Conservation (phyloP, 2,113 vertebrate genomes). For the Lichenostomus cassidix region DNA sequence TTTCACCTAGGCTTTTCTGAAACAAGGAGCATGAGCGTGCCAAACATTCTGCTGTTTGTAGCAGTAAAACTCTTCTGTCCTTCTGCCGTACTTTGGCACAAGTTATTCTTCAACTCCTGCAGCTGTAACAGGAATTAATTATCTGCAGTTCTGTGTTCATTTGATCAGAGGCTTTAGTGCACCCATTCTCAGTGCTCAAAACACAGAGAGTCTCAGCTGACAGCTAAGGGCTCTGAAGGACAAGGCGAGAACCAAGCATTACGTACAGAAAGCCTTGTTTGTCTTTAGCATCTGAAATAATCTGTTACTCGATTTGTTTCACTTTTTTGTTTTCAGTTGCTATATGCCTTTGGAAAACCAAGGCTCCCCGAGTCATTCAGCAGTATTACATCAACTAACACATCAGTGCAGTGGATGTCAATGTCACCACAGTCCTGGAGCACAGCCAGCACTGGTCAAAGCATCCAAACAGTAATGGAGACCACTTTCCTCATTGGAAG, state of each 20-base stretch:
- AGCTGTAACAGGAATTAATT: conserved; percentile 18
- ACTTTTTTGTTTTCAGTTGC: neutral
- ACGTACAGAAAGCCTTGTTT: neutral
- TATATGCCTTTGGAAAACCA: neutral
- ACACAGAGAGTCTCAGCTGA: neutral
- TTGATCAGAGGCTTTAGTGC: neutral
- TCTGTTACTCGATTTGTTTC: neutral
- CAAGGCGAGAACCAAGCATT: neutral
- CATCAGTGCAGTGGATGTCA: neutral
- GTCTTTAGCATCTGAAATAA: neutral
- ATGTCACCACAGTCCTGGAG: neutral
- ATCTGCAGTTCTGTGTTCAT: neutral
- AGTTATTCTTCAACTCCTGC: neutral
- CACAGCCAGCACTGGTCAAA: neutral
- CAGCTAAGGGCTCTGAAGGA: neutral
- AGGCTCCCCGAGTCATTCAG: neutral
- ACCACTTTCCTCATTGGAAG: neutral
- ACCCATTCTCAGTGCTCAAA: neutral
- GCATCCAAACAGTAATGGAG: neutral
- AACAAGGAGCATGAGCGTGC: neutral
- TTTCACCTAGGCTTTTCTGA: neutral
- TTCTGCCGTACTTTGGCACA: neutral
- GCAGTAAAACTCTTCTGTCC: neutral
- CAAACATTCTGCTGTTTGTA: neutral
- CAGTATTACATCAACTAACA: neutral